Conservation (phyloP, 2,797 vertebrate species). For the Girardinus metallicus region DNA sequence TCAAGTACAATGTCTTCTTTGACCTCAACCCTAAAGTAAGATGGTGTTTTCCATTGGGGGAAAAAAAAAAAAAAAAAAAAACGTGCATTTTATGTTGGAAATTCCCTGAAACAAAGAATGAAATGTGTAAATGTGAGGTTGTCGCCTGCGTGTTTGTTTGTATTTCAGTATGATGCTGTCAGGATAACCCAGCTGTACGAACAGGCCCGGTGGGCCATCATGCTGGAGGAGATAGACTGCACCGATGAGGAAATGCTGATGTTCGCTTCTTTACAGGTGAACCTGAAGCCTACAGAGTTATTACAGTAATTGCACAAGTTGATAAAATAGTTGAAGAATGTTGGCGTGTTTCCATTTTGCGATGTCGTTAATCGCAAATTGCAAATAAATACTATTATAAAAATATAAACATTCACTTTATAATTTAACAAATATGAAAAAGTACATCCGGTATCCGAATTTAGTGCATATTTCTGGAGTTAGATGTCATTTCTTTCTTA, state of each 20-base stretch:
- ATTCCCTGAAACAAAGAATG: not conserved
- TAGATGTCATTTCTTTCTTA: not conserved
- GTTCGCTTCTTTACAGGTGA: conserved; percentile 96
- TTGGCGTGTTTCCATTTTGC: not conserved
- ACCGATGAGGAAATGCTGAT: conserved; percentile 99
- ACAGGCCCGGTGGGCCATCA: conserved; percentile 95
- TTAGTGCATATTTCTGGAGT: not conserved
- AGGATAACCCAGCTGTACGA: conserved; percentile 98
- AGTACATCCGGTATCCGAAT: not conserved
- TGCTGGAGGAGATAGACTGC: conserved; percentile 96
- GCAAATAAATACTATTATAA: not conserved
- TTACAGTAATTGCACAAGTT: not conserved
- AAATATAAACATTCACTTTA: not conserved
- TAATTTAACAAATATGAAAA: not conserved
- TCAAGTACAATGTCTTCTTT: conserved; percentile 98
- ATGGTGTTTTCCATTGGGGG: rapidly evolving
- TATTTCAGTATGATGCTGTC: conserved; percentile 90
- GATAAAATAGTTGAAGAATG: not conserved
- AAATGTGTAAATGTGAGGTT: not conserved
- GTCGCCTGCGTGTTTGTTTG: conserved; percentile 2
- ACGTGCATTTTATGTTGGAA: not conserved
- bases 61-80: not conserved
- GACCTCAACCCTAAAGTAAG: conserved; percentile 98
- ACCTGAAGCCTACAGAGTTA: not conserved
- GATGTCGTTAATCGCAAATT: not conserved